Evolutionary conservation across 2,888 invertebrate species (phyloP), one percentile per base, ranked within the genome.

Genomic region (Adineta ricciae): DNA sequence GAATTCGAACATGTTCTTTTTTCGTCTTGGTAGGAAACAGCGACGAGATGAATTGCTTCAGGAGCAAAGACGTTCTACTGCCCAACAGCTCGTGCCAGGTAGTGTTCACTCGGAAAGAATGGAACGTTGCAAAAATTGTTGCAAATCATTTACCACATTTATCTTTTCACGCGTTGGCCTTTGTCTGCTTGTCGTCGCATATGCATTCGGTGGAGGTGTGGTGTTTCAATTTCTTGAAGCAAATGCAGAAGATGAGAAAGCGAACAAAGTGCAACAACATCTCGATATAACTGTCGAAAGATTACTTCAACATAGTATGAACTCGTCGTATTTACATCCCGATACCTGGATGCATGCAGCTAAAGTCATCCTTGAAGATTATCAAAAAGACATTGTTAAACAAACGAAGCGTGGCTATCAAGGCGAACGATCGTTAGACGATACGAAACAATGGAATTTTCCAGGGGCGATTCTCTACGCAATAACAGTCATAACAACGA

Each of bases 141-240:
- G 84, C 24, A 84, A 84, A 83, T 84, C 82, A 32, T 52, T 83
- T 8, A 84, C 84, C 32, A 83, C 86, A 52, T 86, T 86, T 56
- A 54, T 84, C n/a, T 86, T 86, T 54, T 86, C 86, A 27, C 49
- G 86, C n/a, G 84, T 86, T 38, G 86, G 86, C 8, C 52, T 86
- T 21, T 86, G 86, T 83, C 50, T 86, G 9, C 72, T 84, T 38
- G 72, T 83, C 52, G 72, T 86, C 16, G 86, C 84, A 14, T 86
- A 86, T 54, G 84, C 84, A 36, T 82, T 83, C 41, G 54, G 83
- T 32, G 86, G 86, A 21, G 86, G 86, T 11, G n/a, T 86, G 3
- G 32, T 84, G 21, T 86, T 86, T 64, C 49, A 84, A 56, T 84
- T 84, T n/a, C 84, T 86, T 49, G 86, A 86, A 84, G 84, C 78